Evolutionary conservation across 2,888 invertebrate genomes (phyloP).

Genomic region (Micropterix aruncella): DNA sequence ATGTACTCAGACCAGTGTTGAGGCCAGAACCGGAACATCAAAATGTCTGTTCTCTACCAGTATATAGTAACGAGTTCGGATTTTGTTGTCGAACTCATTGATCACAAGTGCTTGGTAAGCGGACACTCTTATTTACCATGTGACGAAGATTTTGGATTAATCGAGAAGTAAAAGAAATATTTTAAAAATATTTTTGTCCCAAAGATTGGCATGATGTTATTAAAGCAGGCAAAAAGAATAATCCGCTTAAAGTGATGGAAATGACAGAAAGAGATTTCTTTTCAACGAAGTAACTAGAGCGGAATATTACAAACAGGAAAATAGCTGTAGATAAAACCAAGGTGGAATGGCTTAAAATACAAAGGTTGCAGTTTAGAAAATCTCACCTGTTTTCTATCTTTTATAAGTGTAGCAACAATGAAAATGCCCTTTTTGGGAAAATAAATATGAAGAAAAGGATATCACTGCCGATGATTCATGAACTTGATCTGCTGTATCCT

Average conservation of each 20-base stretch:
- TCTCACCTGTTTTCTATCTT: conserved; percentile 8
- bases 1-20: conserved; percentile 12
- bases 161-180: conserved; percentile 13
- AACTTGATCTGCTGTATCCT: conserved; percentile 13
- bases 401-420: conserved; percentile 11
- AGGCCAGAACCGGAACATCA: conserved; percentile 16
- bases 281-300: conserved; percentile 12
- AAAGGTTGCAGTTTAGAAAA: too few relatives aligned
- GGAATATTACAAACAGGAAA: conserved; percentile 11
- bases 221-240: conserved; percentile 10
- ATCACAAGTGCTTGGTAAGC: conserved; percentile 14
- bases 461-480: conserved; percentile 6
- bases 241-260: conserved; percentile 11
- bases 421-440: conserved; percentile 10
- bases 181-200: conserved; percentile 13
- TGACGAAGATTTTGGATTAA: conserved; percentile 12
- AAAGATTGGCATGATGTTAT: conserved; percentile 13
- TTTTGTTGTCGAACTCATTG: conserved; percentile 11
- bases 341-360: conserved; percentile 11
- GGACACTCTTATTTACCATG: conserved; percentile 15
- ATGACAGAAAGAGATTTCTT: conserved; percentile 12
- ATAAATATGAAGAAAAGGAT: conserved; percentile 11
- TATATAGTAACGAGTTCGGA: conserved; percentile 11
- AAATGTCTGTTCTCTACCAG: conserved; percentile 13
- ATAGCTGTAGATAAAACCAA: conserved; percentile 10